Conservation (phyloP, 2,797 vertebrate species). For the Fistularia commersonii region DNA sequence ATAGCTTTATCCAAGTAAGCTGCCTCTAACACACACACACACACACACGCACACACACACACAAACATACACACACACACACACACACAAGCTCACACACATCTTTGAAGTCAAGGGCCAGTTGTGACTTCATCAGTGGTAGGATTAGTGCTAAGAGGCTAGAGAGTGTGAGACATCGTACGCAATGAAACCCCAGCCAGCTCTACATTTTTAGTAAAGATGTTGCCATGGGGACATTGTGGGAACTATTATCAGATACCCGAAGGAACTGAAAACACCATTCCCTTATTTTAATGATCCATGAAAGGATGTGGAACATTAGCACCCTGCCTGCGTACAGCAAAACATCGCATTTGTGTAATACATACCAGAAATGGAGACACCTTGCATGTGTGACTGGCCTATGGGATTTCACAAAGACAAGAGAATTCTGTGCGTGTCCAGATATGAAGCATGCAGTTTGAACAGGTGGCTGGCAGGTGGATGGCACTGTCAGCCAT, state of each 20-base stretch:
- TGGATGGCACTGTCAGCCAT: slow-evolving; percentile 43
- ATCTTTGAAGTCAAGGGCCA: slow-evolving; percentile 23
- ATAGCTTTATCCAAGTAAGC: slow-evolving; percentile 15
- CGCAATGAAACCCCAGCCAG: slow-evolving; percentile 32
- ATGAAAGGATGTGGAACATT: slow-evolving; percentile 51
- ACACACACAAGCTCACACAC: slow-evolving; percentile 9
- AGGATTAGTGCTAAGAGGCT: slow-evolving; percentile 44
- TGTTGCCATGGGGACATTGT: slow-evolving; percentile 28
- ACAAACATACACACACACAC: slow-evolving; percentile 1
- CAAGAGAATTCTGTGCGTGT: slow-evolving; percentile 49
- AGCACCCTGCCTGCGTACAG: slow-evolving; percentile 30
- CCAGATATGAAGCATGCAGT: slow-evolving; percentile 21
- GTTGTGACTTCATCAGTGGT: slow-evolving; percentile 57
- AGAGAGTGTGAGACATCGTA: slow-evolving; percentile 19
- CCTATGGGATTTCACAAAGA: slow-evolving; percentile 58
- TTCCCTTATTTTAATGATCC: slow-evolving; percentile 59
- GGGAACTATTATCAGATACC: slow-evolving; percentile 43
- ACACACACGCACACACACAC: slow-evolving; percentile 12
- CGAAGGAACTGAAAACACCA: slow-evolving; percentile 48
- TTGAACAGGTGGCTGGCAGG: slow-evolving; percentile 58
- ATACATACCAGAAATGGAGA: slow-evolving; percentile 53
- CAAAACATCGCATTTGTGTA: slow-evolving; percentile 41
- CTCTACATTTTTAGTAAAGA: slow-evolving; percentile 17
- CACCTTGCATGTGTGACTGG: slow-evolving; percentile 47
- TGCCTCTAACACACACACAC: slow-evolving; percentile 15